Evolutionary conservation across 2,113 vertebrate species (phyloP).

Genomic region (Elachura formosa): DNA sequence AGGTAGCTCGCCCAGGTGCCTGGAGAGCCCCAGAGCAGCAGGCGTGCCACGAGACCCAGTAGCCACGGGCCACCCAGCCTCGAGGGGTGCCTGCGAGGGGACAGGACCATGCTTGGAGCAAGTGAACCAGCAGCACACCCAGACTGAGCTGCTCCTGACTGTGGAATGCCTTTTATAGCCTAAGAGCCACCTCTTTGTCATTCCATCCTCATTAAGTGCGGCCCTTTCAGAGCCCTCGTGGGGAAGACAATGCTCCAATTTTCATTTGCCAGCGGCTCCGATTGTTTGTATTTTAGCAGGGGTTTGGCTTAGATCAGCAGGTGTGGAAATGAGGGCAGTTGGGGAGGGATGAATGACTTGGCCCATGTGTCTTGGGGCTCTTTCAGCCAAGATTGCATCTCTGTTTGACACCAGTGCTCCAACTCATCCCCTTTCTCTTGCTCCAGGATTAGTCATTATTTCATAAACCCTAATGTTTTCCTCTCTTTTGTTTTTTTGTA

Average conservation of each 20-base stretch:
- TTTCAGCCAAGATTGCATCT: conserved; percentile 59
- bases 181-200: conserved; percentile 38
- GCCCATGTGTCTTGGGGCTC: conserved; percentile 47
- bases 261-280: conserved; percentile 56
- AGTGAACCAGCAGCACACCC: accelerated
- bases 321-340: conserved; percentile 68
- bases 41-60: background rate
- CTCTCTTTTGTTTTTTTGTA: conserved; percentile 59
- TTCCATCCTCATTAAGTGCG: conserved; percentile 65
- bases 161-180: conserved; percentile 61
- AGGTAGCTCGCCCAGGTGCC: conserved; percentile 45
- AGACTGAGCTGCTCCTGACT: background rate
- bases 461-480: conserved; percentile 53
- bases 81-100: background rate
- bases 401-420: conserved; percentile 53
- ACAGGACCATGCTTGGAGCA: background rate
- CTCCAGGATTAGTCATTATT: conserved; percentile 67
- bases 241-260: conserved; percentile 66
- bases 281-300: conserved; percentile 65
- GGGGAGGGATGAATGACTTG: conserved; percentile 46
- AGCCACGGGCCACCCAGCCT: background rate
- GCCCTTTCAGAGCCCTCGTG: conserved; percentile 56
- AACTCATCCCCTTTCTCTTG: conserved; percentile 50
- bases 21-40: background rate
- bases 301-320: conserved; percentile 68